Base-by-base conservation (phyloP, 2,113 vertebrate species). In the Mirza zaza region DNA sequence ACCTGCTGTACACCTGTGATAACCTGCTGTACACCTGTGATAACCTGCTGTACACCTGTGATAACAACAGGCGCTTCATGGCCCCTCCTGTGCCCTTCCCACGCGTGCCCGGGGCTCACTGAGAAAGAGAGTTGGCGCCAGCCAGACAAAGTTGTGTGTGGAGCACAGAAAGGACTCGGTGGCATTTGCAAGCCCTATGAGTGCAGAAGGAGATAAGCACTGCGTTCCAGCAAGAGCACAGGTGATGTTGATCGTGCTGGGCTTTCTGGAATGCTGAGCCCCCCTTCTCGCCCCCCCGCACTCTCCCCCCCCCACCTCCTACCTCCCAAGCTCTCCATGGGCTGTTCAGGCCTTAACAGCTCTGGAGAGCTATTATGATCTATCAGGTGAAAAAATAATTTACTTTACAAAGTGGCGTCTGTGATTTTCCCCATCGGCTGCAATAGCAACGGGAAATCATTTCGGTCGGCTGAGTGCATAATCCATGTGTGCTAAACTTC, bases 331-430 rank as follows among this genome's bases (percentile, higher is more conserved):
- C 57, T 55, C 83, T 83, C 75, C 6, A 12, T 20, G 84, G 92
- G 39, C 73, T 68, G 29, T 10, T 36, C 34, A 79, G 55, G 86
- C 71, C 67, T 45, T 45, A 45, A 45, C 68, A 50, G 81, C 86
- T 83, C 94, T 27, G 23, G 76, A 96, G 94, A 81, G 87, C 90
- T 87, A 84, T 83, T 95, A 52, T 48, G 70, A 84, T 82, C 94
- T 42, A 68, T 75, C 68, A 39, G 90, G 90, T 90, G 94, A 93
- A 83, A 91, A 81, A 86, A 75, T 52, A 32, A 11, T 95, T 70
- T 82, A 34, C 93, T 73, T 89, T 90, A 79, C 50, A 57, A 91
- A 94, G 87, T 21, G 65, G 73, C 2, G 25, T 18, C 48, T 63
- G 75, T 79, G 91, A 55, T 85, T 89, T 71, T 61, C 83, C 50